Evolutionary conservation across 2,888 invertebrate genomes (phyloP).

Genomic region (Nematopogon swammerdamellus): DNA sequence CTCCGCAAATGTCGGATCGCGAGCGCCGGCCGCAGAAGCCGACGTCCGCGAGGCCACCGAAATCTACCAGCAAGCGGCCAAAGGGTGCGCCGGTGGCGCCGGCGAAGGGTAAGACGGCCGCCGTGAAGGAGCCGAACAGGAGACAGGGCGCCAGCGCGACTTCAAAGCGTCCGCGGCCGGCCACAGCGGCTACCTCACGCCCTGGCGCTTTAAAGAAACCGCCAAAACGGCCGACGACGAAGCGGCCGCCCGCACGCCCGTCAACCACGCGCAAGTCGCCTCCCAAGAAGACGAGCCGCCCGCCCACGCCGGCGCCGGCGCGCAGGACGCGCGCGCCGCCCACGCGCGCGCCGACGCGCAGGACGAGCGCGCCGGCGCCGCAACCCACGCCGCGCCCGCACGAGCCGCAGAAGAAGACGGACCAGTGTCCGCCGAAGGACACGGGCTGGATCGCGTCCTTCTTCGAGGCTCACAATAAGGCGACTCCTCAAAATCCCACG

Average conservation of each 20-base stretch:
- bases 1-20: slow-evolving; percentile 14
- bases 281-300: slow-evolving; percentile 15
- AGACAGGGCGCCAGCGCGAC: too few species aligned
- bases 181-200: too few species aligned
- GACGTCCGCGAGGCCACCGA: slow-evolving; percentile 15
- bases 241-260: slow-evolving; percentile 15
- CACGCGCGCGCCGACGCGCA: slow-evolving; percentile 1
- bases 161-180: too few species aligned
- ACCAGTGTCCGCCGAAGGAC: slow-evolving; percentile 25
- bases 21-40: slow-evolving; percentile 5
- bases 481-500: too few species aligned
- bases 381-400: slow-evolving; percentile 2
- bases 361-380: slow-evolving; percentile 12
- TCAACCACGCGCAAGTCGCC: slow-evolving; percentile 16
- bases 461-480: slow-evolving; percentile 19
- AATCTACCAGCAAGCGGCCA: slow-evolving; percentile 6
- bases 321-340: neutral
- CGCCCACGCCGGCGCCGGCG: slow-evolving; percentile 8
- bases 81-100: neutral
- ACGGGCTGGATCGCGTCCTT: slow-evolving; percentile 33
- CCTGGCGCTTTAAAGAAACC: too few species aligned
- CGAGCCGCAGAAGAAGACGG: slow-evolving; percentile 21
- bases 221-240: too few species aligned
- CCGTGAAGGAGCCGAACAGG: neutral
- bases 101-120: neutral